Conservation (phyloP, 2,113 vertebrate species). For the Rhabdornis inornatus region DNA sequence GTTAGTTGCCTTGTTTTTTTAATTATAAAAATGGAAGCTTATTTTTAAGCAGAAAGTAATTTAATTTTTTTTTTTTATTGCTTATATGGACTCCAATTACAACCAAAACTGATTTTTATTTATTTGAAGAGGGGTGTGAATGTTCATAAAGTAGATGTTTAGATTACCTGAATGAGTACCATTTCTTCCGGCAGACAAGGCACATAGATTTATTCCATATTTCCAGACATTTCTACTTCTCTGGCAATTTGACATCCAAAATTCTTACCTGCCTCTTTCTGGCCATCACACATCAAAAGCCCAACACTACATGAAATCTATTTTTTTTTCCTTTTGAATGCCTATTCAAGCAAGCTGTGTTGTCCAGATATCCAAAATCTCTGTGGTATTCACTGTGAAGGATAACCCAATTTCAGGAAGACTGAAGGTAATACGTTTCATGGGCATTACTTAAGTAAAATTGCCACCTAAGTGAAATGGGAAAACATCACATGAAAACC, state of each 20-base stretch:
- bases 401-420: neutral
- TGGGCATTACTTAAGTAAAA: neutral
- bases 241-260: neutral
- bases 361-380: neutral
- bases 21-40: neutral
- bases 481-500: neutral
- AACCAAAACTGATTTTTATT: neutral
- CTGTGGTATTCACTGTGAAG: neutral
- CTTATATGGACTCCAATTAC: neutral
- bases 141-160: neutral
- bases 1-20: neutral
- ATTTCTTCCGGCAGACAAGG: neutral
- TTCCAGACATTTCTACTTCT: neutral
- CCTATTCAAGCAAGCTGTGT: neutral
- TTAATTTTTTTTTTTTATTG: neutral
- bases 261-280: neutral
- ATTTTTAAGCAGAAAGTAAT: neutral
- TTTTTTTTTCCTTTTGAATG: neutral
- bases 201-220: neutral
- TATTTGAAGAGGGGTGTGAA: neutral
- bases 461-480: neutral
- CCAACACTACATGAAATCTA: neutral
- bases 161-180: neutral
- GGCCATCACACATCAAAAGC: neutral
- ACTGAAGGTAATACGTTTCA: neutral